phyloP scores from a whole-genome alignment of 1,140 invertebrate species.

The Penaeus vannamei region DNA sequence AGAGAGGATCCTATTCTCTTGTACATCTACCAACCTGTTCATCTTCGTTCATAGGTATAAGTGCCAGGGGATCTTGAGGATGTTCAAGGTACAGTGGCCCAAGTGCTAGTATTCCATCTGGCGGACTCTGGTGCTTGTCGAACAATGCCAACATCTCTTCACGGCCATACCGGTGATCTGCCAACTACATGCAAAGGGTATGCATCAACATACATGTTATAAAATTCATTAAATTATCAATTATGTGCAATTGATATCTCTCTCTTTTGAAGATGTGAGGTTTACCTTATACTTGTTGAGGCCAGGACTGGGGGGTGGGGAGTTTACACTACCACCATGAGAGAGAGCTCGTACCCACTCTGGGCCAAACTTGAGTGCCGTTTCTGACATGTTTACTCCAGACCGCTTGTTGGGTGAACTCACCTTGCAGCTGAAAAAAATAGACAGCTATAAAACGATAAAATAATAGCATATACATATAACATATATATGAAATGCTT shows the following conservation, averaged over 20 bases:
- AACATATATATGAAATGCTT: too few relatives aligned
- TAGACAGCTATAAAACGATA: neutral
- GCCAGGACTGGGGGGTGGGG: constrained; percentile 71
- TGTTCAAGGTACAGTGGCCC: constrained; percentile 82
- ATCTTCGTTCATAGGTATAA: constrained; percentile 84
- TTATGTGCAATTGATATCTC: neutral
- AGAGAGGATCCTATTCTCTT: too few relatives aligned
- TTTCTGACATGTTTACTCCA: constrained; percentile 69
- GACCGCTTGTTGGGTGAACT: constrained; percentile 35
- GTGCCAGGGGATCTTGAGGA: constrained; percentile 82
- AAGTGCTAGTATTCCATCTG: constrained; percentile 79
- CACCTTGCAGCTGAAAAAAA: constrained; percentile 57
- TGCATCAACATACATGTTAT: neutral
- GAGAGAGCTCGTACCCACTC: constrained; percentile 75
- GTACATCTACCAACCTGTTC: constrained; percentile 78
- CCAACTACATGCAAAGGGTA: constrained; percentile 73
- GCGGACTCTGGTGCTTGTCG: constrained; percentile 78
- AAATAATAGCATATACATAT: neutral
- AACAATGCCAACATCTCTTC: constrained; percentile 92
- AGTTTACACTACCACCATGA: constrained; percentile 71
- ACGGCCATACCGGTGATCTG: constrained; percentile 85
- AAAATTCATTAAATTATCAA: neutral
- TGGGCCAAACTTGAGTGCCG: constrained; percentile 75
- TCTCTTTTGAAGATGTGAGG: neutral
- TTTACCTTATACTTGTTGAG: constrained; percentile 66